Evolutionary conservation across 2,888 invertebrate species (phyloP).

Genomic region (Tachina fera): DNA sequence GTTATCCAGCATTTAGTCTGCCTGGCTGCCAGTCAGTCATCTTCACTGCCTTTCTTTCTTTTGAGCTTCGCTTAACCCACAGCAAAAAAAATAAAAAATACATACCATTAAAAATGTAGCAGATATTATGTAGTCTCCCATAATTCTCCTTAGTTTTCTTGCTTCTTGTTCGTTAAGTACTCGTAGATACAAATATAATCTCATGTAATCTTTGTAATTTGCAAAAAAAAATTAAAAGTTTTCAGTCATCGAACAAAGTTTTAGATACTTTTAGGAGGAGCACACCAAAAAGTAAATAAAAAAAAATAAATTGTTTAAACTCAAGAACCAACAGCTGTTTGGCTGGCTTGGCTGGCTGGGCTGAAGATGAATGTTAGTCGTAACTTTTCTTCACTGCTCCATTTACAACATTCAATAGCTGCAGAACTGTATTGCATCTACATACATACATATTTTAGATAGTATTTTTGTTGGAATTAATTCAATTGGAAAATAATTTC

Average conservation of each 20-base stretch:
- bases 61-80: slow-evolving; percentile 24
- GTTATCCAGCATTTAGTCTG: slow-evolving; percentile 14
- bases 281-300: slow-evolving; percentile 22
- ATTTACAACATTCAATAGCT: slow-evolving; percentile 42
- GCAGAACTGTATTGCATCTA: slow-evolving; percentile 19
- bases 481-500: slow-evolving; percentile 66
- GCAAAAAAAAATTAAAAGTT: slow-evolving; percentile 52
- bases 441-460: slow-evolving; percentile 11
- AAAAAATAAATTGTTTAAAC: slow-evolving; percentile 23
- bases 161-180: slow-evolving; percentile 39
- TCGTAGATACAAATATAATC: slow-evolving; percentile 53
- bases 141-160: slow-evolving; percentile 58
- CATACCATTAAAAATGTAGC: slow-evolving; percentile 11
- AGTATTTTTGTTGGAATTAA: slow-evolving; percentile 52
- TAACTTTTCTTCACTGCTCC: slow-evolving; percentile 38
- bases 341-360: slow-evolving; percentile 35
- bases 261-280: slow-evolving; percentile 40
- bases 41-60: slow-evolving; percentile 47
- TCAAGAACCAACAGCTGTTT: slow-evolving; percentile 59
- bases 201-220: slow-evolving; percentile 65
- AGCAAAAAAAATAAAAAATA: slow-evolving; percentile 25
- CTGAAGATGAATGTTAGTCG: slow-evolving; percentile 27
- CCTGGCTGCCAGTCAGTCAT: slow-evolving; percentile 18
- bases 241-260: slow-evolving; percentile 59
- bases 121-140: slow-evolving; percentile 40